phyloP scores from a whole-genome alignment of 2,113 vertebrate genomes.

The Oncorhynchus kisutch region DNA sequence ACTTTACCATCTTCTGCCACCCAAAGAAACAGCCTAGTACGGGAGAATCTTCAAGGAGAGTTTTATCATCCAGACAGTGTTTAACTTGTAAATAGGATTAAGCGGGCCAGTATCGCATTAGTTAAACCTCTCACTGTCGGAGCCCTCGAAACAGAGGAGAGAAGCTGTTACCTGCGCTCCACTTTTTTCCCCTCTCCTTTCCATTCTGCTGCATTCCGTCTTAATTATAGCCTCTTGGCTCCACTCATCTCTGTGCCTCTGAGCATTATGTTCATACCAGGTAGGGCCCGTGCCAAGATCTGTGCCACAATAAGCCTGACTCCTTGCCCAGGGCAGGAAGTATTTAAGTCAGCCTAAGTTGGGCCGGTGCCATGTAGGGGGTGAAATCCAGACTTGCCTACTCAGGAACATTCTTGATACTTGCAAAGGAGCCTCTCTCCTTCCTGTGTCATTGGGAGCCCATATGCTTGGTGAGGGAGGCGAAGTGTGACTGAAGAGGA shows the following conservation, averaged over 20 bases:
- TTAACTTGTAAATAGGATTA: constrained; percentile 65
- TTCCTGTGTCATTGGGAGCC: constrained; percentile 65
- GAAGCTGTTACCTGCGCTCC: constrained; percentile 58
- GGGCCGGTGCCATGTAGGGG: constrained; percentile 53
- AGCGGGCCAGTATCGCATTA: constrained; percentile 49
- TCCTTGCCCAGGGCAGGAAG: constrained; percentile 58
- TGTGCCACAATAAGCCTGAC: constrained; percentile 50
- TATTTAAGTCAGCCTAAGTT: constrained; percentile 61
- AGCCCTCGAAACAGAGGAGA: constrained; percentile 37
- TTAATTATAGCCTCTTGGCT: constrained; percentile 58
- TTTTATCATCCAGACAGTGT: constrained; percentile 44
- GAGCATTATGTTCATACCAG: constrained; percentile 58
- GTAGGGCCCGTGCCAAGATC: constrained; percentile 50
- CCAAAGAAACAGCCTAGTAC: neutral
- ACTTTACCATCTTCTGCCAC: neutral
- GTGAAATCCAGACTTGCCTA: constrained; percentile 60
- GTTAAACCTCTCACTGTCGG: constrained; percentile 56
- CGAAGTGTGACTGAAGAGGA: constrained; percentile 24
- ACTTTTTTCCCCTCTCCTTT: constrained; percentile 36
- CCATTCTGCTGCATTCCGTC: constrained; percentile 39
- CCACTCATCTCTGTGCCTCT: constrained; percentile 46
- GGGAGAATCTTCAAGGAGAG: neutral
- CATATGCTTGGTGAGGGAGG: constrained; percentile 58
- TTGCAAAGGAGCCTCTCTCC: constrained; percentile 58
- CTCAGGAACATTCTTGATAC: constrained; percentile 44